phyloP scores from a whole-genome alignment of 2,113 vertebrate genomes.

The Psilopogon haemacephalus region DNA sequence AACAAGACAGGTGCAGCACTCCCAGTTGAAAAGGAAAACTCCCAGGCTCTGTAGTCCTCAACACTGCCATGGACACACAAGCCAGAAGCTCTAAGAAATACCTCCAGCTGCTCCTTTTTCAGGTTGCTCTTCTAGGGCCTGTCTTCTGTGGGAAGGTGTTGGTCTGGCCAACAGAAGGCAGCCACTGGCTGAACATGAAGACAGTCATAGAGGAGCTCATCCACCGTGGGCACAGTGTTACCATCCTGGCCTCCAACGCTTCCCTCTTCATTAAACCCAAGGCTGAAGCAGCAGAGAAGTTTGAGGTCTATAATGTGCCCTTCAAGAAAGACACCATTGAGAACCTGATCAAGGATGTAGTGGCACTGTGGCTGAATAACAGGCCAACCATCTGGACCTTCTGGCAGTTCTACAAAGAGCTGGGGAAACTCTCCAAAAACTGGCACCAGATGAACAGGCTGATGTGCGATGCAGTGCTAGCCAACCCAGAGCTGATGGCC shows the following conservation, averaged over 20 bases:
- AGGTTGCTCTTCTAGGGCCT: conserved; percentile 44
- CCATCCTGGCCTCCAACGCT: conserved; percentile 60
- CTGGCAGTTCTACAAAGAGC: conserved; percentile 69
- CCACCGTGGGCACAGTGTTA: conserved; percentile 73
- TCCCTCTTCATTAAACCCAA: conserved; percentile 67
- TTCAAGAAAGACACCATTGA: conserved; percentile 19
- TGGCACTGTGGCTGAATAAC: conserved; percentile 73
- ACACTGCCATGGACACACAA: conserved; percentile 7
- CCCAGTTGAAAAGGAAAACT: background rate
- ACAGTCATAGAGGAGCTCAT: conserved; percentile 72
- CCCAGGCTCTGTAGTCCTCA: background rate
- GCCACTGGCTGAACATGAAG: conserved; percentile 83
- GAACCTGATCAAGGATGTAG: conserved; percentile 6
- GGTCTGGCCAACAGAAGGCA: conserved; percentile 80
- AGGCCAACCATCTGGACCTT: conserved; percentile 67
- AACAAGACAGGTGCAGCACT: background rate
- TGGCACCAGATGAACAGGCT: conserved; percentile 49
- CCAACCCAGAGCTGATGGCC: conserved; percentile 65
- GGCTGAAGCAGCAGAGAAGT: background rate
- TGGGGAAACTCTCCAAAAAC: conserved; percentile 40
- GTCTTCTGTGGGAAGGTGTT: conserved; percentile 75
- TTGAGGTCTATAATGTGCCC: conserved; percentile 68
- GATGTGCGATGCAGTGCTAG: conserved; percentile 66
- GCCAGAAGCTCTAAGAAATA: background rate
- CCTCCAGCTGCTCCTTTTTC: conserved; percentile 59